Evolutionary conservation across 2,888 invertebrate species (phyloP).

Genomic region (Drosophila borealis): DNA sequence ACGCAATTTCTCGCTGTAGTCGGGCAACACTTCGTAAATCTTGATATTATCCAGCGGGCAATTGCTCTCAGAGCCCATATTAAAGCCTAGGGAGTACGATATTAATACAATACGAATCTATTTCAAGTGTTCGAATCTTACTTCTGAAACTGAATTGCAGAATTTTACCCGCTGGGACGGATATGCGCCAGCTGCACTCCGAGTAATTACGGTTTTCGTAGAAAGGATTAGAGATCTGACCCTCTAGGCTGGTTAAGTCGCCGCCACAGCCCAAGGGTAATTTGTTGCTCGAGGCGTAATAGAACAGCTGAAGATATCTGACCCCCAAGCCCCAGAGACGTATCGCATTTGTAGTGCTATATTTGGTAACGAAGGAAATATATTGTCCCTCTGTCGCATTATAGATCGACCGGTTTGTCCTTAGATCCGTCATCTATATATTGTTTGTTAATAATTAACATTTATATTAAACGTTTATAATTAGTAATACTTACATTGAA

Average conservation of each 20-base stretch:
- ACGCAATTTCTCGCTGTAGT: conserved; percentile 69
- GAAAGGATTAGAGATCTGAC: conserved; percentile 88
- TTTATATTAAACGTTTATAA: background rate
- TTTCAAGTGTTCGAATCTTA: conserved; percentile 36
- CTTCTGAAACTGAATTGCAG: conserved; percentile 66
- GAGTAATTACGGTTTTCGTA: conserved; percentile 86
- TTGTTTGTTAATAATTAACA: too few species aligned
- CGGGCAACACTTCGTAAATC: conserved; percentile 86
- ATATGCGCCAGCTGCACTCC: conserved; percentile 88
- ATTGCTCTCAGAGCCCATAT: conserved; percentile 87
- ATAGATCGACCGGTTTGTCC: conserved; percentile 58
- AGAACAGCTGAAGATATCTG: conserved; percentile 42
- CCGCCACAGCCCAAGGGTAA: conserved; percentile 80
- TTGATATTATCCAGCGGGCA: conserved; percentile 89
- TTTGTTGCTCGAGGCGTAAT: conserved; percentile 58
- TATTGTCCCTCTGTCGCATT: conserved; percentile 25
- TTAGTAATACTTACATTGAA: conserved; percentile 59
- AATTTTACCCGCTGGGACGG: conserved; percentile 85
- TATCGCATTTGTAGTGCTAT: conserved; percentile 65
- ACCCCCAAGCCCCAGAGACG: conserved; percentile 52
- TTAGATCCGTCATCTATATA: conserved; percentile 70
- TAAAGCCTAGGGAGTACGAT: conserved; percentile 84
- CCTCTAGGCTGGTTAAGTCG: conserved; percentile 48
- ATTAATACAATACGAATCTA: background rate
- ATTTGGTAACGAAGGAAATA: conserved; percentile 3